Evolutionary conservation across 2,797 vertebrate species (phyloP).

Genomic region (Urocyon cinereoargenteus): DNA sequence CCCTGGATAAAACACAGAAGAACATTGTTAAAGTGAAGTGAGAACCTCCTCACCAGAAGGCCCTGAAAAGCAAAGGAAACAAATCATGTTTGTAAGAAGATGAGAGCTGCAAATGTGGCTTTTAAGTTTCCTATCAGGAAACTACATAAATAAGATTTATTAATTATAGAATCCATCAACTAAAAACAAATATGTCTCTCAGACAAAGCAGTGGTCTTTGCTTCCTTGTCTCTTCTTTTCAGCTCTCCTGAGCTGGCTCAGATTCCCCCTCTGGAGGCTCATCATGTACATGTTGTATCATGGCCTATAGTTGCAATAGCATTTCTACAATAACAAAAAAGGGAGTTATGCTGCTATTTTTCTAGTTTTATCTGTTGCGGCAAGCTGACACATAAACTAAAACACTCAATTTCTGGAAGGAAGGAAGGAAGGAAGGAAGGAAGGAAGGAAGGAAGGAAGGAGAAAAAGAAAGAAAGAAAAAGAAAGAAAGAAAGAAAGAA

Average conservation of each 20-base stretch:
- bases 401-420: background rate
- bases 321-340: background rate
- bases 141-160: background rate
- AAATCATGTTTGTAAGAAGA: background rate
- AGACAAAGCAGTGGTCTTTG: background rate
- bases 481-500: background rate
- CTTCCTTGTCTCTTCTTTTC: background rate
- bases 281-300: background rate
- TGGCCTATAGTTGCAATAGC: background rate
- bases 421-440: too few species aligned
- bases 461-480: too few species aligned
- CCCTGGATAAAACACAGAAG: background rate
- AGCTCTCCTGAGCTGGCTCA: background rate
- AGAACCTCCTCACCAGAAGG: background rate
- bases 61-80: background rate
- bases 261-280: background rate
- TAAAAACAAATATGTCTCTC: background rate
- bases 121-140: background rate
- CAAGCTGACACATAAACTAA: background rate
- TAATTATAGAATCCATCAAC: background rate
- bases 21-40: background rate
- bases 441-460: background rate
- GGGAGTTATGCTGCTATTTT: background rate
- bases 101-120: background rate
- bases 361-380: background rate